Evolutionary conservation across 2,888 invertebrate genomes (phyloP), one percentile per base, ranked within the genome.

Genomic region (Temnothorax rugatulus): DNA sequence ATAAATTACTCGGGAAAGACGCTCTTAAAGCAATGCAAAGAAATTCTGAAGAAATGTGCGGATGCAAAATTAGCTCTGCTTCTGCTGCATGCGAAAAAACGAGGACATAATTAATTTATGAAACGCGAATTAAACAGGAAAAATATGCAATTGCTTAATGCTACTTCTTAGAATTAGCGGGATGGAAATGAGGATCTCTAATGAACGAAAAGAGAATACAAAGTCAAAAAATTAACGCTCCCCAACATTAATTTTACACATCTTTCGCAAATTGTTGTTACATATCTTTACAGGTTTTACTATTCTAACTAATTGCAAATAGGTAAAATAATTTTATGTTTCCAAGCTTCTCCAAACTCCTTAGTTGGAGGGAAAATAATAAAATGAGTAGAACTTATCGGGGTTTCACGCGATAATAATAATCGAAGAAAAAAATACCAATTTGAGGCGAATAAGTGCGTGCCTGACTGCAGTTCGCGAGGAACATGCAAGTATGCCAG

Each of bases 91-190:
- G 47, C 79, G 59, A 38, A 59, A 71, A 69, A 59, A 79, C 69
- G 47, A 81, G 15, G 59, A 69, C 69, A 59, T 81, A 81, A 81
- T 81, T 81, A 81, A 81, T 81, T 81, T 81, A 71, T 81, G 47
- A 44, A 79, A 79, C 34, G 69, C 59, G 59, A 71, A 69, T 69
- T 69, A 81, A 69, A 81, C 59, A 69, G 59, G 38, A 79, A 59
- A 59, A 81, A 71, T 81, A 81, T 59, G 71, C 79, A 59, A 38
- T 34, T 59, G 69, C 69, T 71, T 81, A 59, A 81, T 47, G 59
- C 25, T 44, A 41, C 21, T 71, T 59, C 47, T 79, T 38, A 38
- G 34, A 79, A 71, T 71, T 71, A 71, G 38, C 25, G 9, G 71
- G 44, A 71, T n/a, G 71, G 59, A 71, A 81, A 81, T 59, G 25